Evolutionary conservation across 2,113 vertebrate genomes (phyloP).

Genomic region (Microcebus tavaratra): DNA sequence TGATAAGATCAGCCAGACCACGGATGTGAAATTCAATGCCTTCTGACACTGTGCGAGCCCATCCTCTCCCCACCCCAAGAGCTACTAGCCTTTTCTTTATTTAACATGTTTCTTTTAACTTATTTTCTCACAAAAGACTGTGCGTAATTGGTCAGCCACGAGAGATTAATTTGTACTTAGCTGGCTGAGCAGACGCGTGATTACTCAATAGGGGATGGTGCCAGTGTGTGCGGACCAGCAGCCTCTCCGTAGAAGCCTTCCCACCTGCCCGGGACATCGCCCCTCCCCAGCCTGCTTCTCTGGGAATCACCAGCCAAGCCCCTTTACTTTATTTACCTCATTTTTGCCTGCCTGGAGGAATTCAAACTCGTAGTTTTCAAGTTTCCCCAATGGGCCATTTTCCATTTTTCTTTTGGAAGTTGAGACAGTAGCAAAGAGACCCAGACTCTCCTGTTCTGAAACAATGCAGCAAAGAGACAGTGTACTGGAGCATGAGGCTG

Average conservation of each 20-base stretch:
- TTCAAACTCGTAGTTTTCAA: background rate
- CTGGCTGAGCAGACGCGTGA: slow-evolving; percentile 33
- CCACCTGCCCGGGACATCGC: background rate
- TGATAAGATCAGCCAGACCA: background rate
- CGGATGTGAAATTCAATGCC: background rate
- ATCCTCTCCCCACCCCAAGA: background rate
- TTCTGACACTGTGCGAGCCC: background rate
- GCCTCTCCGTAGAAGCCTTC: background rate
- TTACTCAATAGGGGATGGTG: background rate
- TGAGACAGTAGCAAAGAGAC: background rate
- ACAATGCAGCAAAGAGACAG: background rate
- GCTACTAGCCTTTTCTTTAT: slow-evolving; percentile 42
- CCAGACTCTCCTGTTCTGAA: background rate
- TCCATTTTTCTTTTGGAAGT: background rate
- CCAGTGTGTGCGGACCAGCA: background rate
- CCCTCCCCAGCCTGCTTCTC: background rate
- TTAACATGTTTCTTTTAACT: slow-evolving; percentile 48
- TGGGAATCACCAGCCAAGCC: background rate
- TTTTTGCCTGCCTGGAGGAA: background rate
- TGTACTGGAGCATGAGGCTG: accelerated
- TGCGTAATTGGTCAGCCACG: slow-evolving; percentile 55
- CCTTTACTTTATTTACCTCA: background rate
- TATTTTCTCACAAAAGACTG: slow-evolving; percentile 63
- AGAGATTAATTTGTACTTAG: slow-evolving; percentile 70
- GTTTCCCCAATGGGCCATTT: background rate